These are phyloP conservation scores for Alitta virens DNA, from an alignment of 2,888 invertebrate species.

Conservation along the genomic window DNA sequence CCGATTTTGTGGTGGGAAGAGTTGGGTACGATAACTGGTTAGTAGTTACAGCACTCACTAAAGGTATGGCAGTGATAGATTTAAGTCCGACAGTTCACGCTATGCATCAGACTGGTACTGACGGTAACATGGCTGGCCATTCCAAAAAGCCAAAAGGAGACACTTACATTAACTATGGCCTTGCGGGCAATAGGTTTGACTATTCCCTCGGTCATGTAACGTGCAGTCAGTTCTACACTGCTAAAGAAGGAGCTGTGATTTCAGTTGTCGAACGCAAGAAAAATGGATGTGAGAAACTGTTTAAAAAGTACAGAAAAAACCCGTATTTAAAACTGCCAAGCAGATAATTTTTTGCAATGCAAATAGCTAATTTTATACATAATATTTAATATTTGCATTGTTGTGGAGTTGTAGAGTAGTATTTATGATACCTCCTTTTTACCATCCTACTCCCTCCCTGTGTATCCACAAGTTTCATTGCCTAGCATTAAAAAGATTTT, in stretches of 20 bases:
- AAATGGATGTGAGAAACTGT: slow-evolving; percentile 11
- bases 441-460: no score
- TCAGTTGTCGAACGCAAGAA: background rate
- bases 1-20: slow-evolving; percentile 19
- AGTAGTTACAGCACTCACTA: slow-evolving; percentile 14
- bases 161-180: slow-evolving; percentile 8
- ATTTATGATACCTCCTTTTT: no score
- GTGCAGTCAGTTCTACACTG: slow-evolving; percentile 14
- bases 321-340: slow-evolving; percentile 4
- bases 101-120: slow-evolving; percentile 17
- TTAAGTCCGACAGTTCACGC: slow-evolving; percentile 10
- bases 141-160: slow-evolving; percentile 13
- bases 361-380: no score
- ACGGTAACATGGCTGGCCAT: slow-evolving; percentile 17
- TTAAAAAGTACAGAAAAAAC: slow-evolving; percentile 2
- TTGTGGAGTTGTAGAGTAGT: no score
- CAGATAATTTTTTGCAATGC: no score
- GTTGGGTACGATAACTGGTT: slow-evolving; percentile 23
- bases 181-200: slow-evolving; percentile 3
- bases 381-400: no score
- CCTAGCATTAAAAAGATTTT: no score
- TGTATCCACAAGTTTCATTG: no score
- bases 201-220: slow-evolving; percentile 16
- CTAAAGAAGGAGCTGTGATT: background rate
- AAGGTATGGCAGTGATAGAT: slow-evolving; percentile 11